Percentiles rank a stretch among this genome's conserved stretches.
Conservation (phyloP, 2,113 vertebrate species). For the Emydocephalus ijimae region DNA sequence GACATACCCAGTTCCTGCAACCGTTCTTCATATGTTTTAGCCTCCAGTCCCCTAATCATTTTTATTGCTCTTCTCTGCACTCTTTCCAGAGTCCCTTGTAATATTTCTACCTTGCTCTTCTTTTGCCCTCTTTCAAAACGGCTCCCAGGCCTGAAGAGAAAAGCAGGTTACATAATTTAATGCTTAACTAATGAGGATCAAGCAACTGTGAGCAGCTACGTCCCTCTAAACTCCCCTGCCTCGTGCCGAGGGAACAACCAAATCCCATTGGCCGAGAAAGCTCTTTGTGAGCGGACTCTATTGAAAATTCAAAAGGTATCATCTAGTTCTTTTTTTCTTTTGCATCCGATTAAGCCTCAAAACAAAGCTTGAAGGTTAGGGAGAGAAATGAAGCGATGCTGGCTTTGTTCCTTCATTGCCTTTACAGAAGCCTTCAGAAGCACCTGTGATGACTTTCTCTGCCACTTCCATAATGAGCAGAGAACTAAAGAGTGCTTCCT, state of each 20-base stretch:
- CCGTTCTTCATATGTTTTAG: no score
- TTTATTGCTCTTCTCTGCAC: no score
- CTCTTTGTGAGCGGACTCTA: not conserved
- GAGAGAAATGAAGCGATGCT: not conserved
- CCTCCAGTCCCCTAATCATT: no score
- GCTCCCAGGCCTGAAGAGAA: not conserved
- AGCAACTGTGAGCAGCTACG: not conserved
- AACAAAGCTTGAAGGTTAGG: not conserved
- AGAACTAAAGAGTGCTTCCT: not conserved
- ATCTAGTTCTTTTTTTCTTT: not conserved
- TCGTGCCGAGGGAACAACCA: not conserved
- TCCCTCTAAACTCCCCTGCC: not conserved
- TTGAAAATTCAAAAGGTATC: not conserved
- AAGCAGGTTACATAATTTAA: not conserved
- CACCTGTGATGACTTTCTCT: not conserved
- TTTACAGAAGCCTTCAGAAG: not conserved
- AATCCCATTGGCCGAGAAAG: not conserved
- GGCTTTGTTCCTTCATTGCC: not conserved
- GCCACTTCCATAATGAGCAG: not conserved
- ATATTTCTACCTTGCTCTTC: not conserved
- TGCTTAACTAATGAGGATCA: not conserved
- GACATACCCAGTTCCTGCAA: no score
- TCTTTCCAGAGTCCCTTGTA: not conserved
- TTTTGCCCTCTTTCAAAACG: not conserved
- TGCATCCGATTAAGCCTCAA: slow-evolving; percentile 8